Base-by-base conservation (phyloP, 64 coral and sea anemone genomes). In the Stichodactyla helianthus region DNA sequence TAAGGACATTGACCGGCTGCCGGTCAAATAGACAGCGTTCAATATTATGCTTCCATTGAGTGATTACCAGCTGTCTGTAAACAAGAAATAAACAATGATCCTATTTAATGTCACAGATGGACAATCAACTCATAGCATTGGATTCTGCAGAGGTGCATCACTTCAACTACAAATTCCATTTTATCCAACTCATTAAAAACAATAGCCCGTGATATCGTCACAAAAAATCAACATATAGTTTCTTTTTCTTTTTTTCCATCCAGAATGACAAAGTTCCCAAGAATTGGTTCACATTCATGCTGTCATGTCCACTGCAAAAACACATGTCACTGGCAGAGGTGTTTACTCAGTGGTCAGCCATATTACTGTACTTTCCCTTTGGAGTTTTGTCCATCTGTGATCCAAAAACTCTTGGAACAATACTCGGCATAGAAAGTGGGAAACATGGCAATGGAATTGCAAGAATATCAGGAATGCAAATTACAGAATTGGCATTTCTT, bases 391-490 rank as follows among this genome's bases (percentile, higher is more conserved):
- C 78, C 17, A 28, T 81, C 15, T 51, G 50, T 54, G 35, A 52
- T 52, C 5, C 78, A 52, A 54, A 52, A 81, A 19, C 35, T 19
- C 31, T 20, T 13, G 50, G 14, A 17, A 81, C 5, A 5, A 51
- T 54, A 23, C 53, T 81, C 23, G 19, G 52, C 50, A 20, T 81
- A 50, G 6, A 81, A 52, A 51, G 35, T 81, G 78, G 78, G 3
- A 51, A 81, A 54, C 53, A 81, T 81, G 25, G 78, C 18, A 10
- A 22, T 81, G 78, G 78, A 20, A 52, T 81, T 15, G 19, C 19
- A 81, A 81, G 78, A 52, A n/a, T 81, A 81, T 20, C 52, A 54
- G 78, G 78, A 81, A 81, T 52, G 50, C 78, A 81, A 54, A 51
- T 4, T 53, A 5, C 4, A 52, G 52, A 53, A 19, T 15, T 81